A percentile compares a stretch with the other conserved stretches of the same genome.
Conservation (phyloP, 2,797 vertebrate species). For the Halcyon badia region DNA sequence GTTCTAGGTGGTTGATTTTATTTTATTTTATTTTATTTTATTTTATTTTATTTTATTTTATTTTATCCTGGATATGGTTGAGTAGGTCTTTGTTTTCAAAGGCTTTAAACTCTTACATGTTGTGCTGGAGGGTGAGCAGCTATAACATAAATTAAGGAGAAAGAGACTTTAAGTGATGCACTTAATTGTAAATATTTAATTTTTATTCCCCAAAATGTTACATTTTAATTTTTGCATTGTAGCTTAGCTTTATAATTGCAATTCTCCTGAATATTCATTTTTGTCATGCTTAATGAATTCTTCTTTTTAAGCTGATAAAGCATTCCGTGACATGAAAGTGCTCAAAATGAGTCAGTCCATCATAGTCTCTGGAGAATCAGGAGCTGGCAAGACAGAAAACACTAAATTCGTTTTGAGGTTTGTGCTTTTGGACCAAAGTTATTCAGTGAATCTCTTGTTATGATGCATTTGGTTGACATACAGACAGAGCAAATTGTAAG, state of each 20-base stretch:
- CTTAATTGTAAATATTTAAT: background rate
- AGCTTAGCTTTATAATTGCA: background rate
- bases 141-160: background rate
- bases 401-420: conserved; percentile 99
- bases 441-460: background rate
- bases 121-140: background rate
- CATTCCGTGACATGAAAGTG: conserved; percentile 98
- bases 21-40: background rate
- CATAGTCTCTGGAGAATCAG: conserved; percentile 98
- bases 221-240: background rate
- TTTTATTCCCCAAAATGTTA: background rate
- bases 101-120: background rate
- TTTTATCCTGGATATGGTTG: background rate
- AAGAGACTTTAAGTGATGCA: background rate
- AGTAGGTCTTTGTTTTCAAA: background rate
- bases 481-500: background rate
- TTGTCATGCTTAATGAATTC: background rate
- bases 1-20: background rate
- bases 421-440: conserved; percentile 33
- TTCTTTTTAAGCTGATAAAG: conserved; percentile 91
- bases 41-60: background rate
- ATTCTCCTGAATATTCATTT: background rate
- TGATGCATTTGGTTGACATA: background rate
- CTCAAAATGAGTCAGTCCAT: conserved; percentile 98
- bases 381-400: conserved; percentile 99